Base-by-base conservation (phyloP, 2,888 invertebrate species). In the Gymnocheta viridis region DNA sequence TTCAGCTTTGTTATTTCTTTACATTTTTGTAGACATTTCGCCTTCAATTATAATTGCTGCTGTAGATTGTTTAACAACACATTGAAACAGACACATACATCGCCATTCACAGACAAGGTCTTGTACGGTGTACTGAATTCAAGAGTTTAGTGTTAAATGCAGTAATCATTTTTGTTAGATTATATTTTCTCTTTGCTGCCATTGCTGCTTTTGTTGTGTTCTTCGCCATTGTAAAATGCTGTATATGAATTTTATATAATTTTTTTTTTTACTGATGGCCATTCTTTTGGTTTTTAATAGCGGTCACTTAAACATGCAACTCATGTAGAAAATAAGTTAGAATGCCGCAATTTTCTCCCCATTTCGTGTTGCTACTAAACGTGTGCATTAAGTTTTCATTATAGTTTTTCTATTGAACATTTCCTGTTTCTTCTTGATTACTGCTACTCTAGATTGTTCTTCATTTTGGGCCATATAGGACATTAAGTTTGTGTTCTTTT, bases 261-360 rank as follows among this genome's bases (percentile, higher is more conserved):
- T 64, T 41, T 41, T 38, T 27, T 49, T 58, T 29, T 0, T 19
- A 32, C 24, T 70, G 49, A 64, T 60, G 81, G 29, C 62, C 74
- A 73, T 64, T 51, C 27, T 38, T 41, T 5, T 35, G 54, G 44
- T 27, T 62, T 19, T 10, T 44, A 49, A 29, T 24, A 60, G 49
- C 32, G 44, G 49, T 76, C 81, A 81, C 86, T 89, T 87, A 88
- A 89, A 87, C 89, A 89, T 89, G 90, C 89, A 86, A 86, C 88
- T 88, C 89, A 89, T 90, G 90, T 89, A 89, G 90, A 89, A 89
- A 89, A 89, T 89, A 89, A 90, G 88, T 89, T 88, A 78, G 89
- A 89, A 89, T 89, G 89, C 83, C 81, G 85, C 82, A 82, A 69
- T 76, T 86, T 82, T 85, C 72, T 67, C 41, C 51, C 38, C 77